Evolutionary conservation across 1,140 invertebrate species (phyloP), one percentile per base, ranked within the genome.

Genomic region (Bombus ignitus): DNA sequence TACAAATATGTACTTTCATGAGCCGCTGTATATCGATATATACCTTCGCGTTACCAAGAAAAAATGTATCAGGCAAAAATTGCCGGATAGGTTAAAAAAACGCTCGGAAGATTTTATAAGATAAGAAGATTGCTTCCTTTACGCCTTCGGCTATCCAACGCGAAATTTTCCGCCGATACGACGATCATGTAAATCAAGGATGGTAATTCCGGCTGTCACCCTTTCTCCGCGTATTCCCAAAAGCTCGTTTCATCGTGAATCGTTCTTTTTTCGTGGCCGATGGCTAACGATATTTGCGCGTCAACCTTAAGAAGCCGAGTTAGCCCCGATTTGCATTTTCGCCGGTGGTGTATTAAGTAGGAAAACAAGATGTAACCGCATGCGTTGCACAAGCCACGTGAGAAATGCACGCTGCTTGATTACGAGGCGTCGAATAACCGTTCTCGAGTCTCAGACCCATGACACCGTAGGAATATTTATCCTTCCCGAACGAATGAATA

Each of bases 401-500:
- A 84, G 75, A 84, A 84, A 79, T 79, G 68, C 75, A 79, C 37
- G 82, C 28, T 37, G 70, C 70, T 85, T 81, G 83, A 85, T 85
- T 81, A 78, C 83, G 25, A 62, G n/a, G 42, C 42, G 59, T 57
- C 74, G 59, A 57, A 18, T 8, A 44, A 25, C 25, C 28, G 12
- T 68, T 12, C 73, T 13, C 10, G 28, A 59, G 66, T 3, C 66
- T 57, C 10, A 22, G 42, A n/a, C 35, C 18, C 57, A 32, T 53
- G 78, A 87, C 71, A 86, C 35, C 39, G 25, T 57, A 87, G 62
- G 85, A 92, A 93, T 93, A 92, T 92, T 93, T 93, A 93, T 93
- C 91, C 89, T 80, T 87, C 0, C 25, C 89, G 88, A 87, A 85
- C 81, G 80, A 73, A 93, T 94, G 92, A 94, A 94, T 94, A 94